These are phyloP conservation scores for Anguilla anguilla DNA, from an alignment of 2,797 vertebrate species.

Conservation along the genomic window DNA sequence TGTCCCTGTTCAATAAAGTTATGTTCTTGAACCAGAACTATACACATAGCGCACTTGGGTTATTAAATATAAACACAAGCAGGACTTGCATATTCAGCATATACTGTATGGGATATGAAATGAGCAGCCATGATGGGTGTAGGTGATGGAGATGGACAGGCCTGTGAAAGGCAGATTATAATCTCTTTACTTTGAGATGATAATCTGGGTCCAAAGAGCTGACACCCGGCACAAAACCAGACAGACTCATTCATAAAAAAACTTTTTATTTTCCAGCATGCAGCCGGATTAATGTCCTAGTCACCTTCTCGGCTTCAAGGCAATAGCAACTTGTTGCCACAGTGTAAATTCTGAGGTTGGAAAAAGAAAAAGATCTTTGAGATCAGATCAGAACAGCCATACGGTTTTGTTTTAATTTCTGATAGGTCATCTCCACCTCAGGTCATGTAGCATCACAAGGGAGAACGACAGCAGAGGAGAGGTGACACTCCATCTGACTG, in stretches of 20 bases:
- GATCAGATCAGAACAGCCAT: neutral
- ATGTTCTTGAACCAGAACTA: constrained; percentile 76
- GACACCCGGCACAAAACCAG: neutral
- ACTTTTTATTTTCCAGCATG: neutral
- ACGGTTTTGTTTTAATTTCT: neutral
- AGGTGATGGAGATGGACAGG: neutral
- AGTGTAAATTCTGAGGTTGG: neutral
- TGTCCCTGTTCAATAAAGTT: constrained; percentile 77
- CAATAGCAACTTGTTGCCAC: neutral
- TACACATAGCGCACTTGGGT: constrained; percentile 53
- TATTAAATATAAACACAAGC: constrained; percentile 39
- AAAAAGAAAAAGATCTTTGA: neutral
- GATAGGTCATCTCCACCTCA: neutral
- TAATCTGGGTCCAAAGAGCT: neutral
- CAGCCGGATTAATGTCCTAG: neutral
- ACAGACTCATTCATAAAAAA: constrained; percentile 13
- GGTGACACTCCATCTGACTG: no score
- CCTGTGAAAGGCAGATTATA: neutral
- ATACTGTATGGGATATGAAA: neutral
- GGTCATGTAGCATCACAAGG: neutral
- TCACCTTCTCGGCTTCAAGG: neutral
- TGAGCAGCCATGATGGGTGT: neutral
- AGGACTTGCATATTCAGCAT: neutral
- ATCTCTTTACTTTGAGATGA: neutral
- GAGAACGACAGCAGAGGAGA: neutral